Percentiles rank a stretch among this genome's conserved stretches.
Evolutionary conservation across 1,140 invertebrate species (phyloP).

Genomic region (Lordiphosa mommai): DNA sequence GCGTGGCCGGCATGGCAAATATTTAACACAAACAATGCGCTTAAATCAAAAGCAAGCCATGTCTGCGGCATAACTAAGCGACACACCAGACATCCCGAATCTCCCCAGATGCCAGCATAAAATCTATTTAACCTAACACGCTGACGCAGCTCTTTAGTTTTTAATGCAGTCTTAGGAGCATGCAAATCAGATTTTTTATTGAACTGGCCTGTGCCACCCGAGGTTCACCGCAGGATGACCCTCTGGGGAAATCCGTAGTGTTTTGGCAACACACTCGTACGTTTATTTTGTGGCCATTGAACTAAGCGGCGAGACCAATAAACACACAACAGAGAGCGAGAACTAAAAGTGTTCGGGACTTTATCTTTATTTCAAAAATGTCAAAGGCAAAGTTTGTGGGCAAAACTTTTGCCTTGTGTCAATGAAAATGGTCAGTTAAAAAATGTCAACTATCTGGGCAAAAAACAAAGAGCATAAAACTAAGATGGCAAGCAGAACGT

Average conservation of each 20-base stretch:
- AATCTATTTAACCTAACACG: constrained; percentile 54
- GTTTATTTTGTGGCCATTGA: constrained; percentile 54
- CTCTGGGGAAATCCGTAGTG: constrained; percentile 52
- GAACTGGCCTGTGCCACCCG: constrained; percentile 43
- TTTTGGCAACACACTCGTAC: constrained; percentile 22
- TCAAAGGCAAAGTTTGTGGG: constrained; percentile 48
- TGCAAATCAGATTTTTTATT: constrained; percentile 65
- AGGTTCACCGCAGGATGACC: constrained; percentile 50
- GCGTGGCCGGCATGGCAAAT: constrained; percentile 73
- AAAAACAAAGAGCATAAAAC: constrained; percentile 24
- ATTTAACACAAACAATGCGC: constrained; percentile 74
- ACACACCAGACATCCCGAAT: constrained; percentile 33
- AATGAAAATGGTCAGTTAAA: constrained; percentile 66
- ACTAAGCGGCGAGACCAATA: constrained; percentile 48
- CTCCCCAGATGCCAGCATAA: constrained; percentile 16
- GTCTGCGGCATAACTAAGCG: constrained; percentile 68
- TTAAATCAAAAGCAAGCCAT: constrained; percentile 74
- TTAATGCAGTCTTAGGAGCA: constrained; percentile 52
- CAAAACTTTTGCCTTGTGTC: constrained; percentile 42
- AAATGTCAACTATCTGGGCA: constrained; percentile 40
- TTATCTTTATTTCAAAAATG: constrained; percentile 54
- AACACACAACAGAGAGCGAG: constrained; percentile 33
- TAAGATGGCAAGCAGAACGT: constrained; percentile 23
- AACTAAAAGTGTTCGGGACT: constrained; percentile 35
- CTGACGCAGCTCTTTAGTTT: constrained; percentile 58